These are phyloP conservation scores for Manduca sexta DNA, from an alignment of 1,140 invertebrate genomes.

Conservation along the genomic window DNA sequence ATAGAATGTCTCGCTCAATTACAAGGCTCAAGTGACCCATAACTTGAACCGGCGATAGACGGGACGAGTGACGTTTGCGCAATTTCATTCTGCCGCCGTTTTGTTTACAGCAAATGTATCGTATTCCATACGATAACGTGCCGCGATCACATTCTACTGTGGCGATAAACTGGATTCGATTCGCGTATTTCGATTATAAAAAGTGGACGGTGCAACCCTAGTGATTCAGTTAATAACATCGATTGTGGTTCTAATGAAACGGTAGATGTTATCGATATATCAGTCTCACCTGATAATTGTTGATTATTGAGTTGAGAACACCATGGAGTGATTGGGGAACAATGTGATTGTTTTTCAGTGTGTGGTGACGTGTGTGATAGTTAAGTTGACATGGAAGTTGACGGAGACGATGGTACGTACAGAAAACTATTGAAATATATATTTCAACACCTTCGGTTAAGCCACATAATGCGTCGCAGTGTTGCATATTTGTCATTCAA, in stretches of 20 bases:
- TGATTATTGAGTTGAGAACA: background rate
- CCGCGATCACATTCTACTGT: slow-evolving; percentile 13
- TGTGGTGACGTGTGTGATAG: background rate
- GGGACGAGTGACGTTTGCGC: background rate
- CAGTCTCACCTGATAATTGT: slow-evolving; percentile 1
- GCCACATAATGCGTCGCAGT: too few species aligned
- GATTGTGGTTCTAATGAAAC: background rate
- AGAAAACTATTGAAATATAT: too few species aligned
- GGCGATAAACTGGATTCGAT: slow-evolving; percentile 14
- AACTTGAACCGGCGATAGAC: background rate
- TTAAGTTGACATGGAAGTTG: background rate
- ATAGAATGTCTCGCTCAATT: background rate
- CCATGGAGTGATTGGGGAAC: background rate
- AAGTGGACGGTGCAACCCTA: too few species aligned
- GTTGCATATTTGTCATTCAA: too few species aligned
- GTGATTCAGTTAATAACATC: background rate
- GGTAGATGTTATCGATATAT: background rate
- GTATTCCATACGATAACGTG: slow-evolving; percentile 17
- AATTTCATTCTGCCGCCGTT: slow-evolving; percentile 11
- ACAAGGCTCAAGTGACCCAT: background rate
- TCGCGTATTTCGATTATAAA: too few species aligned
- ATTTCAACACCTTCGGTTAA: too few species aligned
- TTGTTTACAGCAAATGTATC: slow-evolving; percentile 19
- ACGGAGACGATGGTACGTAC: background rate
- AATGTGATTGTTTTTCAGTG: background rate